Base-by-base conservation (phyloP, 1,140 invertebrate genomes). In the Ditylenchus dipsaci region DNA sequence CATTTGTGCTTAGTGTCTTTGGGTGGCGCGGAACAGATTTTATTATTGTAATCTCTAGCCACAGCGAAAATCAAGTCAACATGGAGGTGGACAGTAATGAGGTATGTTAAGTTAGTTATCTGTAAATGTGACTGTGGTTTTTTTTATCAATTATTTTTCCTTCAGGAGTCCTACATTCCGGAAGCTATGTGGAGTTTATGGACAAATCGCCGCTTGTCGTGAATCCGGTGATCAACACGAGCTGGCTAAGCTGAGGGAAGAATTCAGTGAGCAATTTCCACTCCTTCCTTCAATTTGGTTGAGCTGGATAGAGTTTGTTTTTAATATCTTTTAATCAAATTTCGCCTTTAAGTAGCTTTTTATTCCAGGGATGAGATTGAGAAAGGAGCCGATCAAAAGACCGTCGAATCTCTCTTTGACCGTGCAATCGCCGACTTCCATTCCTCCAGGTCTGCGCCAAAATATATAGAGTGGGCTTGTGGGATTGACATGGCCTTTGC, bases 311-410 rank as follows among this genome's bases (percentile, higher is more conserved):
- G 49, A 68, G 66, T 68, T 9, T 67, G 66, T 67, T 26, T 38
- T 27, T 66, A 30, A 68, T 53, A 45, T n/a, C 43, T 45, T 13
- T 45, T 45, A 7, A 7, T 53, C 15, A 26, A 53, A 17, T 53
- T 53, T 26, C 49, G 3, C 23, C 3, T 53, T 26, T 17, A 26
- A 7, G 15, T 53, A 38, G 33, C 63, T n/a, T 5, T 53, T 13
- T 56, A 13, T 68, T 68, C 19, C 11, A 68, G 66, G 15, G 65
- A 68, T 33, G 66, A 68, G 65, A 68, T 68, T 47, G 66, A 23
- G 19, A 68, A 42, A 27, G 66, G 47, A 29, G 26, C 66, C 8
- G 21, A 26, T 21, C 17, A 27, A 17, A 27, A 65, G 1, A 15
- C 27, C 15, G 65, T 68, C n/a, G 66, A 68, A 11, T 15, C 15